Evolutionary conservation across 2,113 vertebrate genomes (phyloP).

Genomic region (Fukomys damarensis): DNA sequence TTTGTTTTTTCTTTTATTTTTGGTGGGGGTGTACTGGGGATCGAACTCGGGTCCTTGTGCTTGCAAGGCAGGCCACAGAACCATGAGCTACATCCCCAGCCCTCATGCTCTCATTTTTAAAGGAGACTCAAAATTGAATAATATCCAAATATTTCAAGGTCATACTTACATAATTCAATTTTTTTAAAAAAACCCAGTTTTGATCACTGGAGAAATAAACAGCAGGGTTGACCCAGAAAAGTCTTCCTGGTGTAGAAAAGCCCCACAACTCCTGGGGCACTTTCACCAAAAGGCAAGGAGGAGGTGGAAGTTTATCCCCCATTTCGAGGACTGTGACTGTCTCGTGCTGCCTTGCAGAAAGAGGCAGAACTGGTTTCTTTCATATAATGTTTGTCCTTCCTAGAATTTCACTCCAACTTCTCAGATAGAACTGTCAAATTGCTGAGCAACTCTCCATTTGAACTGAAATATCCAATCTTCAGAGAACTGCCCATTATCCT

Average conservation of each 20-base stretch:
- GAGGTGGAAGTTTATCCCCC: background rate
- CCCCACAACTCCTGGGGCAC: background rate
- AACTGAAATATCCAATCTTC: background rate
- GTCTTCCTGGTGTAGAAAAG: background rate
- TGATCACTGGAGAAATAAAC: background rate
- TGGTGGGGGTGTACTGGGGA: no score
- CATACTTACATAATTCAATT: slow-evolving; percentile 5
- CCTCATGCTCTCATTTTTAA: background rate
- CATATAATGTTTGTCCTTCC: background rate
- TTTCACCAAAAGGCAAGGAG: background rate
- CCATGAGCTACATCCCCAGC: no score
- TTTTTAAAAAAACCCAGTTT: background rate
- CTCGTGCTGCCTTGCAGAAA: background rate
- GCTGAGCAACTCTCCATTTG: background rate
- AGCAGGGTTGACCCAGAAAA: background rate
- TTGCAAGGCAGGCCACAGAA: no score
- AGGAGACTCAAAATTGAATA: background rate
- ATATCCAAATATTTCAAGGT: background rate
- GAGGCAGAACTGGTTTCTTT: background rate
- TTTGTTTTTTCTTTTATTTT: no score
- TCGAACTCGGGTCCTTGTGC: no score
- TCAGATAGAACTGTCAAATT: background rate
- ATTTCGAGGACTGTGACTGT: background rate
- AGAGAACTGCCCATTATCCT: background rate
- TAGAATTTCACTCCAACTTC: background rate